Conservation (phyloP, 2,888 invertebrate species). For the Celastrina argiolus region DNA sequence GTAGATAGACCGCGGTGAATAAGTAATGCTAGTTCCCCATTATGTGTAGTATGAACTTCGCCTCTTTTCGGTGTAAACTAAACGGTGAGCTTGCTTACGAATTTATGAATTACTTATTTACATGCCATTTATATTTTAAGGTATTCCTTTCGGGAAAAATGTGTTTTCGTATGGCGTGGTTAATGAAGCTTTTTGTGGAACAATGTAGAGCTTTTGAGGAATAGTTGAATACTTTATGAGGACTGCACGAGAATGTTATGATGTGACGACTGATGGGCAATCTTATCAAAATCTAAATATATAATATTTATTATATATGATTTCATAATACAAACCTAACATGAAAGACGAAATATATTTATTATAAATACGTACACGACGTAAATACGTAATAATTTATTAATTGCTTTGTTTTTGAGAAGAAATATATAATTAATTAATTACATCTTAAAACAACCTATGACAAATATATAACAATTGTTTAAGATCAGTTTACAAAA, state of each 20-base stretch:
- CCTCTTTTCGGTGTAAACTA: slow-evolving; percentile 35
- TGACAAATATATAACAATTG: no score
- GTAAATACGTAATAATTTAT: no score
- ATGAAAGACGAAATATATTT: no score
- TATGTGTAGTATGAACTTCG: slow-evolving; percentile 36
- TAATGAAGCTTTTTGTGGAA: not conserved
- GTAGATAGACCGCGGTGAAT: slow-evolving; percentile 42
- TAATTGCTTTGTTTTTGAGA: no score
- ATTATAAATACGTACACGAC: no score
- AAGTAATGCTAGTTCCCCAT: slow-evolving; percentile 45
- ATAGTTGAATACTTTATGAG: not conserved
- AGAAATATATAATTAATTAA: no score
- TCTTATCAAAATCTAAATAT: no score
- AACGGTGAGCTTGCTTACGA: slow-evolving; percentile 26
- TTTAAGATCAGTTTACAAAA: no score
- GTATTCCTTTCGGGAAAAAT: not conserved
- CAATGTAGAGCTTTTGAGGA: not conserved
- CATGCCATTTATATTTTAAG: not conserved
- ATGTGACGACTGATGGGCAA: not conserved
- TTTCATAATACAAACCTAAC: no score
- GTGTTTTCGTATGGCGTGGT: not conserved
- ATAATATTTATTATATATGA: no score
- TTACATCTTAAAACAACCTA: no score
- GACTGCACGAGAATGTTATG: not conserved
- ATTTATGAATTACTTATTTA: slow-evolving; percentile 15